Conservation (phyloP, 2,113 vertebrate species). For the Bambusicola thoracicus region DNA sequence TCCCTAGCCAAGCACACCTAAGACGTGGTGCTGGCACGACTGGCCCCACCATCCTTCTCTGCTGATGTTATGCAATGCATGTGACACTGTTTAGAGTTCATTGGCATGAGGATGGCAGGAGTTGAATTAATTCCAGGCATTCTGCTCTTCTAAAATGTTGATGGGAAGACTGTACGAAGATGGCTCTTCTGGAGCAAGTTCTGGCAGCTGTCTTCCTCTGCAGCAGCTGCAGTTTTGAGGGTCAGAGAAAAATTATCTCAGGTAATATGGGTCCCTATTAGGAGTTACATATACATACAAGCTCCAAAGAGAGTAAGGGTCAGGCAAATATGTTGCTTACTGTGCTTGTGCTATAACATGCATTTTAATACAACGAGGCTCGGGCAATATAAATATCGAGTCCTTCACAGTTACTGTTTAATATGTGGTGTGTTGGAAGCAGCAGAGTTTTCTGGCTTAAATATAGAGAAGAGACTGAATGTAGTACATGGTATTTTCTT, state of each 20-base stretch:
- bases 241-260: background rate
- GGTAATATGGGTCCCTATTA: fast-evolving
- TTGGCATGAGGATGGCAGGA: background rate
- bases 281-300: background rate
- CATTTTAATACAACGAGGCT: background rate
- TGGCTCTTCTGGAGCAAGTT: background rate
- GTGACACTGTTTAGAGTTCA: background rate
- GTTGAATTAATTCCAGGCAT: background rate
- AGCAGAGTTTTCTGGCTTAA: background rate
- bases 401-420: background rate
- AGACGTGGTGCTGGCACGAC: background rate
- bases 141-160: background rate
- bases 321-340: background rate
- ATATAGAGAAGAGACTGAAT: background rate
- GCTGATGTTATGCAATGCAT: fast-evolving
- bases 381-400: background rate
- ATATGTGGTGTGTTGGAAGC: background rate
- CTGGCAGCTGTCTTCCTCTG: background rate
- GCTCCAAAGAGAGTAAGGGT: background rate
- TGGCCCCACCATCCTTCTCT: background rate
- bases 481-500: background rate
- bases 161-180: background rate
- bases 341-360: background rate
- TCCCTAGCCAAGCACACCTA: background rate
- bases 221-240: background rate